phyloP scores from a whole-genome alignment of 2,888 invertebrate genomes.

The Allygus modestus region DNA sequence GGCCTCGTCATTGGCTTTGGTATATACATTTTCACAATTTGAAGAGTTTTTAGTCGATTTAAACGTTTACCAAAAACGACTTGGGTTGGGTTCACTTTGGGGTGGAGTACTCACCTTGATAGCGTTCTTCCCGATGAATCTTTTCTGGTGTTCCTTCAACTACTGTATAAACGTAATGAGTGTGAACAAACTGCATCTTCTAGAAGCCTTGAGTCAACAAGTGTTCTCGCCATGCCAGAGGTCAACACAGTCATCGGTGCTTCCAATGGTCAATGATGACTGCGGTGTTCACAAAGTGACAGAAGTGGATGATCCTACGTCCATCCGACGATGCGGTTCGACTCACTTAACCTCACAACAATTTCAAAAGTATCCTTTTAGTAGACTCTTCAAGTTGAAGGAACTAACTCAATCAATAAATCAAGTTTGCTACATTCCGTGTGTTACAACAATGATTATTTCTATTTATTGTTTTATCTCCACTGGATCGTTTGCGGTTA shows the following conservation, averaged over 20 bases:
- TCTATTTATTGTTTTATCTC: background rate
- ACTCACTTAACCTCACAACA: background rate
- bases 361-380: background rate
- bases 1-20: background rate
- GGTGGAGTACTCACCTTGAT: background rate
- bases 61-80: background rate
- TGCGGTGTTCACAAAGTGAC: background rate
- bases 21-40: background rate
- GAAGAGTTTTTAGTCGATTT: background rate
- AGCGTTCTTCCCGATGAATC: background rate
- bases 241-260: background rate
- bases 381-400: background rate
- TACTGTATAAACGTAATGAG: background rate
- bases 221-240: background rate
- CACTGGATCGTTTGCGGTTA: background rate
- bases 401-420: background rate
- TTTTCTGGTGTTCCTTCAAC: background rate
- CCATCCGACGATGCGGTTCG: background rate
- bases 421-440: background rate
- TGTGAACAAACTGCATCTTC: background rate
- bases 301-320: background rate
- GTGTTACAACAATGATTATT: background rate
- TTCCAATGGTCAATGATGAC: background rate
- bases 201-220: background rate
- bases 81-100: background rate